phyloP scores from a whole-genome alignment of 2,888 invertebrate genomes.

The Nineta flava region DNA sequence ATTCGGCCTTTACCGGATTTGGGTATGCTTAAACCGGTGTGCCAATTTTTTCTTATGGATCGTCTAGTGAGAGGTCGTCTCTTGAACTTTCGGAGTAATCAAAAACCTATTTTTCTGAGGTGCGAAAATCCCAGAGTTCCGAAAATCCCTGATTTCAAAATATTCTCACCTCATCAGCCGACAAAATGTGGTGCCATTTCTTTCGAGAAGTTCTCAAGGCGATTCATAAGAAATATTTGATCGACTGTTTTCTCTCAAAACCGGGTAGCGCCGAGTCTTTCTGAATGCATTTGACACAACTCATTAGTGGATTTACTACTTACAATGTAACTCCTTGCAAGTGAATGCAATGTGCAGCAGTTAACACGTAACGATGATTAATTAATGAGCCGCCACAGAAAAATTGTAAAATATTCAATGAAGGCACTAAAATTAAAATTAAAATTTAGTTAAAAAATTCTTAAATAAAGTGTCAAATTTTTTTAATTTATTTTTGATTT shows the following conservation, averaged over 20 bases:
- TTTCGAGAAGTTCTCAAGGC: too few relatives aligned
- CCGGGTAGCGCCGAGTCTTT: background rate
- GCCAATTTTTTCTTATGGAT: too few relatives aligned
- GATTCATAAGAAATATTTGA: background rate
- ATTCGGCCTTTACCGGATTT: background rate
- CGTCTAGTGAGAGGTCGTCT: too few relatives aligned
- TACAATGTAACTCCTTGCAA: slow-evolving; percentile 15
- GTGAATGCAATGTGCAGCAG: slow-evolving; percentile 20
- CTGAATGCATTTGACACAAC: too few relatives aligned
- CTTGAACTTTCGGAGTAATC: too few relatives aligned
- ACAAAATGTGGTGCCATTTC: too few relatives aligned
- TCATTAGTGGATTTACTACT: slow-evolving; percentile 10
- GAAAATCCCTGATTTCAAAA: too few relatives aligned
- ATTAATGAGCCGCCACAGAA: slow-evolving; percentile 21
- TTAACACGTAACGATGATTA: slow-evolving; percentile 17
- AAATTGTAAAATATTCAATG: slow-evolving; percentile 15
- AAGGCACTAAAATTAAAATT: background rate
- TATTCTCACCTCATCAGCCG: too few relatives aligned
- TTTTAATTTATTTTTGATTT: too few relatives aligned
- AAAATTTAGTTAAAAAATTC: background rate
- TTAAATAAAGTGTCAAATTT: background rate
- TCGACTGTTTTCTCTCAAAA: background rate
- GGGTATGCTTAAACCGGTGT: too few relatives aligned
- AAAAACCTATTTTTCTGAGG: background rate
- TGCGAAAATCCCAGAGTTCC: too few relatives aligned